These are phyloP conservation scores for Oscheius sp. DNA, from an alignment of 2,888 invertebrate species.

Conservation along the genomic window DNA sequence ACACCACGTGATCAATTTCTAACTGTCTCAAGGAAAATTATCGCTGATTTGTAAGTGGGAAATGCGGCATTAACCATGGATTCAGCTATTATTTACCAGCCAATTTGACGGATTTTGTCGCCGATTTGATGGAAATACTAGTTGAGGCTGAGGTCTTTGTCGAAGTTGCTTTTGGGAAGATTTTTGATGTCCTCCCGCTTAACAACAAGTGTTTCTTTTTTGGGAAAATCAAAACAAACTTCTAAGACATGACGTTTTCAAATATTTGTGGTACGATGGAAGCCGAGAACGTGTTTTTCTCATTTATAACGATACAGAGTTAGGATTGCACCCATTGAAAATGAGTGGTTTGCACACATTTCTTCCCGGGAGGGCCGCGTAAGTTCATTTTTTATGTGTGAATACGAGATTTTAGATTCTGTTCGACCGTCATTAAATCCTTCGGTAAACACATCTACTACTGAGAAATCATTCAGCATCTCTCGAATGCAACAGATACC, in stretches of 20 bases:
- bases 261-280: conserved; percentile 7
- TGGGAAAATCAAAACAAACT: background rate
- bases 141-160: background rate
- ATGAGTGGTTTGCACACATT: background rate
- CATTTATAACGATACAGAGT: background rate
- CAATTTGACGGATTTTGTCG: background rate
- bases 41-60: background rate
- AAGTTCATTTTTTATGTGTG: too few relatives aligned
- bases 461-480: too few relatives aligned
- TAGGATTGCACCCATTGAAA: background rate
- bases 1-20: background rate
- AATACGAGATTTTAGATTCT: too few relatives aligned
- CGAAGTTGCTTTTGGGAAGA: conserved; percentile 10
- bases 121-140: conserved; percentile 6
- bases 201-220: background rate
- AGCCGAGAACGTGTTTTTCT: background rate
- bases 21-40: background rate
- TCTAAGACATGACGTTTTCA: background rate
- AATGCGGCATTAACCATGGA: background rate
- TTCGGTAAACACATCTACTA: too few relatives aligned
- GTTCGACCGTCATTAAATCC: too few relatives aligned
- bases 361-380: too few relatives aligned
- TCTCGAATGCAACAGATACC: too few relatives aligned
- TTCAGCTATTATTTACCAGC: conserved; percentile 13
- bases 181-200: background rate